Evolutionary conservation across 2,888 invertebrate genomes (phyloP).

Genomic region (Macroteleia sp.): DNA sequence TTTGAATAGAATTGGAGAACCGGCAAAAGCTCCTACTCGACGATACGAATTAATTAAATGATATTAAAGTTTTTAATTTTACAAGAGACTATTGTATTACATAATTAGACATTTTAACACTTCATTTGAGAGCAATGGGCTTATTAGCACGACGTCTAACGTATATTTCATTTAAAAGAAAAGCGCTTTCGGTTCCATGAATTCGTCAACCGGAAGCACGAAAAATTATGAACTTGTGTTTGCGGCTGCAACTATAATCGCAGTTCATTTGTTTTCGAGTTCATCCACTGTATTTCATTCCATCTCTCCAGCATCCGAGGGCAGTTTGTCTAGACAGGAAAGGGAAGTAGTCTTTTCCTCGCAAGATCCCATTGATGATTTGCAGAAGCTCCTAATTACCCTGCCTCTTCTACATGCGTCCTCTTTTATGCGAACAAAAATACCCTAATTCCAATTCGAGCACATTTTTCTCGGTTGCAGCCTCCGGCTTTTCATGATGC

Average conservation of each 20-base stretch:
- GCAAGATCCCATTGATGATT: constrained; percentile 73
- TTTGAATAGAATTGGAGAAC: constrained; percentile 1
- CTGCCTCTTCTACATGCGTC: constrained; percentile 57
- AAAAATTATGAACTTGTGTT: constrained; percentile 58
- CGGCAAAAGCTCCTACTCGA: neutral
- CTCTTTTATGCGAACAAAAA: constrained; percentile 58
- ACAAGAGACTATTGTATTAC: constrained; percentile 18
- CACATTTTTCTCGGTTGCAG: constrained; percentile 22
- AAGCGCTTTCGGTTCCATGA: constrained; percentile 10
- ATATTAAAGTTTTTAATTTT: constrained; percentile 11
- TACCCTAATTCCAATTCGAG: constrained; percentile 48
- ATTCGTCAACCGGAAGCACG: constrained; percentile 37
- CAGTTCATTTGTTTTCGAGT: constrained; percentile 64
- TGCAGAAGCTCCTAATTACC: constrained; percentile 73
- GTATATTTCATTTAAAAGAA: constrained; percentile 39
- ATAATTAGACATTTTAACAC: constrained; percentile 40
- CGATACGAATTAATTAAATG: constrained; percentile 23
- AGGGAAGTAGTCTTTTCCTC: constrained; percentile 70
- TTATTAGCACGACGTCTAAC: constrained; percentile 7
- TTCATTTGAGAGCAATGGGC: constrained; percentile 18
- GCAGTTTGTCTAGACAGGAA: constrained; percentile 76
- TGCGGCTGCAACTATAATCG: constrained; percentile 54
- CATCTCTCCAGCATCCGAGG: constrained; percentile 60
- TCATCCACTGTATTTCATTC: constrained; percentile 63
- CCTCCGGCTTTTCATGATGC: constrained; percentile 39